Evolutionary conservation across 2,113 vertebrate species (phyloP).

Genomic region (Actenoides hombroni): DNA sequence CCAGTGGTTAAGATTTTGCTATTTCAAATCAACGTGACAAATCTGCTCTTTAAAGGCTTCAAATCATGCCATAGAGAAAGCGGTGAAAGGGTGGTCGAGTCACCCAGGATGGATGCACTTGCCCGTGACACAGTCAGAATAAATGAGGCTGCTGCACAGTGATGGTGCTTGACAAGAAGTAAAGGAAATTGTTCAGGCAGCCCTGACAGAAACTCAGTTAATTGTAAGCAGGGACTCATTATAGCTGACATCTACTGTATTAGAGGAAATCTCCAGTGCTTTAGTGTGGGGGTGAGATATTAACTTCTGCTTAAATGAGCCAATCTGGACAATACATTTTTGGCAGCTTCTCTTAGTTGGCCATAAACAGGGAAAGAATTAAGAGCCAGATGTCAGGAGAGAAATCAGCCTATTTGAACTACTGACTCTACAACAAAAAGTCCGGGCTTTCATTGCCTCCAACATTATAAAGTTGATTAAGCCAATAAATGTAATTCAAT

Average conservation of each 20-base stretch:
- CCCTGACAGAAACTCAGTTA: constrained; percentile 8
- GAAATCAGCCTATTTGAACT: constrained; percentile 39
- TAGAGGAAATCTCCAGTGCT: not conserved
- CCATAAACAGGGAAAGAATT: constrained; percentile 45
- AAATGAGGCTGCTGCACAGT: not conserved
- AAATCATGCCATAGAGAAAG: not conserved
- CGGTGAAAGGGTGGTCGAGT: not conserved
- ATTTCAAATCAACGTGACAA: not conserved
- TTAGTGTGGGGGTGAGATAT: not conserved
- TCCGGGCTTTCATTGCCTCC: constrained; percentile 3
- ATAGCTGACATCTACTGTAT: not conserved
- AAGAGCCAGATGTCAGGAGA: not conserved
- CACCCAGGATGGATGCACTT: not conserved
- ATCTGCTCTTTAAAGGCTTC: not conserved
- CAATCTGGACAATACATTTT: constrained; percentile 19
- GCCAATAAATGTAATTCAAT: not conserved
- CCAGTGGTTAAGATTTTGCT: not conserved
- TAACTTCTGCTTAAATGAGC: constrained; percentile 20
- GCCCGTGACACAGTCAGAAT: not conserved
- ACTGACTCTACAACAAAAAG: not conserved
- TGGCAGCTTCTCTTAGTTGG: constrained; percentile 1
- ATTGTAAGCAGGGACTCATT: constrained; percentile 30
- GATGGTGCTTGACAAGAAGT: not conserved
- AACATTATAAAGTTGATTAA: constrained; percentile 36
- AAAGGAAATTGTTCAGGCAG: constrained; percentile 15